Evolutionary conservation across 2,113 vertebrate species (phyloP), one percentile per base, ranked within the genome.

Genomic region (Chlamydotis undulata): DNA sequence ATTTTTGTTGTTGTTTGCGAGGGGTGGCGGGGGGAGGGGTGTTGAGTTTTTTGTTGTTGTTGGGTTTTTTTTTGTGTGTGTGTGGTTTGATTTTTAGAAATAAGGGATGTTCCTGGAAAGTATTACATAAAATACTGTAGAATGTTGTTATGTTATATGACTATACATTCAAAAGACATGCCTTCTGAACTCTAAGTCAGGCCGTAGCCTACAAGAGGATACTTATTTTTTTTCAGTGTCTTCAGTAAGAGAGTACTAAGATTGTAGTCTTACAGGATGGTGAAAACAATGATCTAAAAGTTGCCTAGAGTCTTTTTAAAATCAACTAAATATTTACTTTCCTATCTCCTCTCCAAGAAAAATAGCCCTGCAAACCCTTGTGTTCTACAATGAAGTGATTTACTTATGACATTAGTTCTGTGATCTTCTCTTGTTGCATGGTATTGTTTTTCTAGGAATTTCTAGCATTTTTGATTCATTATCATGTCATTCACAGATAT

Each of bases 401-500:
- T 4, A n/a, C 5, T 31, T 69, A 11, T 16, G 6, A 29, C 6
- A 56, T 49, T 5, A 0, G 0, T 22, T 76, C 81, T 69, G 10
- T 67, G 25, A 57, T 63, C 24, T 41, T 86, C n/a, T 91, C 4
- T 76, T 35, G 45, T 65, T 89, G 19, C 15, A 61, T 33, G 9
- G 9, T 43, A 70, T 41, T 90, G 8, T 5, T 90, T 91, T 73
- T 77, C 31, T 49, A 87, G 26, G 26, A 67, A 74, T 87, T 81
- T 64, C 18, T 45, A 81, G 3, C 14, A 63, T 84, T 84, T 96
- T 87, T 97, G 69, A 97, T 75, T 91, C 9, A 67, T 2, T 31
- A 49, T 94, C 10, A 0, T 96, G 53, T 97, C 79, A 85, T 98
- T 97, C 76, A 97, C 97, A 98, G 98, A 98, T 98, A 96, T 47